Percentiles rank a stretch among this genome's conserved stretches.
phyloP scores from a whole-genome alignment of 2,888 invertebrate species.

The Danaus chrysippus region DNA sequence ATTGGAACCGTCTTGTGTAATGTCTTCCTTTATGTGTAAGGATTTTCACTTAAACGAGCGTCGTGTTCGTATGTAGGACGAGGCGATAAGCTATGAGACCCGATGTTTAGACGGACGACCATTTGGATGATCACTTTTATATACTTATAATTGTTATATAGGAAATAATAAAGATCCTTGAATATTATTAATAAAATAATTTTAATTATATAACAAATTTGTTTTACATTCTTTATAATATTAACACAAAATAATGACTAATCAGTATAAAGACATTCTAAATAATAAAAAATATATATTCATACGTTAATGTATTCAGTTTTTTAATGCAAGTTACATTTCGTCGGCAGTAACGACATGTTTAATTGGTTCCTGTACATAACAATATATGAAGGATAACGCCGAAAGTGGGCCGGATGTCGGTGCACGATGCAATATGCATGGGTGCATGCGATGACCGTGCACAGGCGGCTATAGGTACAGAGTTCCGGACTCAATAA shows the following conservation, averaged over 20 bases:
- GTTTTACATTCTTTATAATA: no score
- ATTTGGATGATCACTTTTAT: no score
- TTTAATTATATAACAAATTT: no score
- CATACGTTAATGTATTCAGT: no score
- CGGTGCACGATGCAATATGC: conserved; percentile 52
- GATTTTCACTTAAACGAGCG: conserved; percentile 30
- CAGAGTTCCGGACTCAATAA: conserved; percentile 56
- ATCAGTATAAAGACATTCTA: no score
- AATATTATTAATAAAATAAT: no score
- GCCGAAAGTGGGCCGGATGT: conserved; percentile 73
- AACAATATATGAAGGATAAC: conserved; percentile 25
- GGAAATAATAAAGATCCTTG: no score
- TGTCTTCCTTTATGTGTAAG: conserved; percentile 32
- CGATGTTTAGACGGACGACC: no score
- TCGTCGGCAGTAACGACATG: no score
- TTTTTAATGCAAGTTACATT: no score
- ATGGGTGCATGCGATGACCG: conserved; percentile 54
- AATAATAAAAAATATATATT: no score
- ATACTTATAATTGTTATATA: not conserved
- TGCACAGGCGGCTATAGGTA: conserved; percentile 31
- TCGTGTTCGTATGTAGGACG: conserved; percentile 21
- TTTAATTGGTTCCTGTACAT: not conserved
- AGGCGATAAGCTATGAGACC: conserved; percentile 5
- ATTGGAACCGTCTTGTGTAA: conserved; percentile 51
- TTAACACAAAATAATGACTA: no score